Evolutionary conservation across 2,797 vertebrate genomes (phyloP).

Genomic region (Leuciscus waleckii): DNA sequence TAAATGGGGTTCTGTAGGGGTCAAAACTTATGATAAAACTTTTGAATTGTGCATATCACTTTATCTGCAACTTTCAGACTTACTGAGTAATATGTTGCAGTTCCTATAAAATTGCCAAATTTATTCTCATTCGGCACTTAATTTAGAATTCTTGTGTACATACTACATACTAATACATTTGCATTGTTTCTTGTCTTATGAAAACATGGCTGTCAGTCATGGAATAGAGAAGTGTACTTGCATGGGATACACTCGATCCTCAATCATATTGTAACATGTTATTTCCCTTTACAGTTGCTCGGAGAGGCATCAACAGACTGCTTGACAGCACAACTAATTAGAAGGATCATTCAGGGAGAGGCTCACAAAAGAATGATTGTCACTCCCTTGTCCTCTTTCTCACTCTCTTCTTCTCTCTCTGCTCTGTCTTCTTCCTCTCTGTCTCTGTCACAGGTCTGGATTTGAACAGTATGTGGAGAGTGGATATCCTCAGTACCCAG

Average conservation of each 20-base stretch:
- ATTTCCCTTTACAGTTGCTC: slow-evolving; percentile 57
- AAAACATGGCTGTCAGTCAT: slow-evolving; percentile 12
- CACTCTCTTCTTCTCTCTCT: slow-evolving; percentile 55
- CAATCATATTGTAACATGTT: slow-evolving; percentile 35
- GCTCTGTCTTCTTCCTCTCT: slow-evolving; percentile 29
- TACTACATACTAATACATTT: neutral
- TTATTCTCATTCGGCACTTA: neutral
- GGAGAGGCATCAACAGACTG: slow-evolving; percentile 50
- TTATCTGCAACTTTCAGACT: neutral
- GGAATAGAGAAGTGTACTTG: slow-evolving; percentile 30
- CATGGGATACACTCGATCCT: slow-evolving; percentile 8
- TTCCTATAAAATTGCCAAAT: neutral
- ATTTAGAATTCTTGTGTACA: neutral
- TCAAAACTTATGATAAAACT: too few species aligned
- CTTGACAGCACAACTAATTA: slow-evolving; percentile 62
- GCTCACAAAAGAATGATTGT: slow-evolving; percentile 60
- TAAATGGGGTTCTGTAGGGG: neutral
- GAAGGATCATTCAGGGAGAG: slow-evolving; percentile 54
- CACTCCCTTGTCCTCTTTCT: slow-evolving; percentile 52
- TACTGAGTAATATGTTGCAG: neutral
- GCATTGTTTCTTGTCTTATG: neutral
- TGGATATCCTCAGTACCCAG: slow-evolving; percentile 71
- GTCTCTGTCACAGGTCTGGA: slow-evolving; percentile 72
- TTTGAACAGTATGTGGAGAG: slow-evolving; percentile 84
- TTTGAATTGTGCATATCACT: neutral